Conservation (phyloP, 2,888 invertebrate genomes). For the Orchesellides sinensis region DNA sequence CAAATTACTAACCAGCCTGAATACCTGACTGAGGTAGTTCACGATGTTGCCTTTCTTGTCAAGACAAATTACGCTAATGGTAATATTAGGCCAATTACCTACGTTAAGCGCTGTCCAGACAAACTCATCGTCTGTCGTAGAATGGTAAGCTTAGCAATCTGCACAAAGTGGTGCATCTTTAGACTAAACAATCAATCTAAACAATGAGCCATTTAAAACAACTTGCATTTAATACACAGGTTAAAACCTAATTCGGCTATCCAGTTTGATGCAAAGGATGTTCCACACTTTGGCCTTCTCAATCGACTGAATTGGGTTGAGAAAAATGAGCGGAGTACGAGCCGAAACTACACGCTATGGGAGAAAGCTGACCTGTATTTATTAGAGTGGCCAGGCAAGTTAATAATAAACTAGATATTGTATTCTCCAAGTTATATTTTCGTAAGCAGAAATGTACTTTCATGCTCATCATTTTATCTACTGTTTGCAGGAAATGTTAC, state of each 20-base stretch:
- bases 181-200: no score
- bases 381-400: slow-evolving; percentile 72
- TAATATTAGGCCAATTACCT: no score
- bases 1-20: no score
- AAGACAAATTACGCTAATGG: no score
- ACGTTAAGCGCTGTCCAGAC: no score
- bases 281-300: slow-evolving; percentile 42
- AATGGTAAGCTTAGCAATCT: no score
- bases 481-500: slow-evolving; percentile 23
- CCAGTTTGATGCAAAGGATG: slow-evolving; percentile 48
- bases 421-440: not conserved
- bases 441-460: no score
- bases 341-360: slow-evolving; percentile 67
- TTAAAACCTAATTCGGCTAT: not conserved
- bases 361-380: slow-evolving; percentile 58
- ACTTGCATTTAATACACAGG: slow-evolving; percentile 6
- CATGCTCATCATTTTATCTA: not conserved
- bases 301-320: slow-evolving; percentile 61
- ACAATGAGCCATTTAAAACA: not conserved
- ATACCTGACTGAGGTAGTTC: no score
- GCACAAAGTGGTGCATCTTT: no score
- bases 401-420: no score
- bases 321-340: slow-evolving; percentile 70
- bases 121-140: no score
- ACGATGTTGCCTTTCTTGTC: not conserved